phyloP scores from a whole-genome alignment of 2,797 vertebrate species.

The Amazona ochrocephala region DNA sequence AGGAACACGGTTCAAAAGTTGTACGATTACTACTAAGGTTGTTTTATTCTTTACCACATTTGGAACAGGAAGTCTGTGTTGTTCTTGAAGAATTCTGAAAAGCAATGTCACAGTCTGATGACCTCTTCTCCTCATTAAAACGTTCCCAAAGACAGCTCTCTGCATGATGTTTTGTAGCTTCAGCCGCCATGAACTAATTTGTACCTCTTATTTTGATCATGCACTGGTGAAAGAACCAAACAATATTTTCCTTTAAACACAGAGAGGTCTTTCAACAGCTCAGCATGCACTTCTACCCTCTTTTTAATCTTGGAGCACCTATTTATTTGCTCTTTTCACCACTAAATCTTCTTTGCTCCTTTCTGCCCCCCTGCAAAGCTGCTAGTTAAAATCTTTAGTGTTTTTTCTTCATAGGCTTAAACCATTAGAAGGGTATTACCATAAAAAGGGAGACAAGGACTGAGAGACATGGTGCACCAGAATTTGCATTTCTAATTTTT shows the following conservation, averaged over 20 bases:
- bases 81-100: constrained; percentile 89
- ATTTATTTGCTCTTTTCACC: constrained; percentile 97
- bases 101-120: constrained; percentile 88
- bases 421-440: constrained; percentile 86
- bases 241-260: constrained; percentile 88
- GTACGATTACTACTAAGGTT: constrained; percentile 86
- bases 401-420: constrained; percentile 85
- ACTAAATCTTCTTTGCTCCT: constrained; percentile 90
- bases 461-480: constrained; percentile 64
- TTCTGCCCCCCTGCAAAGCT: constrained; percentile 83
- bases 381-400: constrained; percentile 85
- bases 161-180: constrained; percentile 92
- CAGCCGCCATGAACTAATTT: constrained; percentile 90
- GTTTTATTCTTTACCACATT: constrained; percentile 87
- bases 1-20: constrained; percentile 87
- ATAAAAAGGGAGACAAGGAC: constrained; percentile 81
- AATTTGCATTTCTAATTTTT: constrained; percentile 85
- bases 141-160: constrained; percentile 92
- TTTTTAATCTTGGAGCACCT: constrained; percentile 94
- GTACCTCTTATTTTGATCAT: constrained; percentile 93
- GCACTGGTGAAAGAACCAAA: constrained; percentile 87
- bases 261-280: constrained; percentile 87
- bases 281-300: constrained; percentile 88
- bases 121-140: constrained; percentile 98
- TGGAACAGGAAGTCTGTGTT: constrained; percentile 89